Base-by-base conservation (phyloP, 2,113 vertebrate species). In the Psophia crepitans region DNA sequence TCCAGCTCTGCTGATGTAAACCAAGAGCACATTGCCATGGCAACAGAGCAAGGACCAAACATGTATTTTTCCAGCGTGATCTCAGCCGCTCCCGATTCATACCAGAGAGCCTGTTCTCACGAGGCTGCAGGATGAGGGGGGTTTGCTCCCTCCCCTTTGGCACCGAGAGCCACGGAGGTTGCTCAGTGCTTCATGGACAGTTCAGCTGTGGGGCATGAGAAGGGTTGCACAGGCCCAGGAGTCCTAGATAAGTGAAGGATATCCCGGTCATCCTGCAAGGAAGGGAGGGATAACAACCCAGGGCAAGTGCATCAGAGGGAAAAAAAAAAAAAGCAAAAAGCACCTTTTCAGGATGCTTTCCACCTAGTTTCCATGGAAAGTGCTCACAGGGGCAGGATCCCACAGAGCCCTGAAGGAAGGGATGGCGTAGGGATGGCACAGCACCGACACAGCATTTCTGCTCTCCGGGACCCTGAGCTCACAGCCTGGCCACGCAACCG, bases 91-190 rank as follows among this genome's bases (percentile, higher is more conserved):
- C 74, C 4, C 2, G 3, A 7, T 14, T 49, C 77, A 70, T 75
- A 68, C 56, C 81, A 54, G 65, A 77, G 75, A 24, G 63, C 37
- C 35, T 7, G 23, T 90, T 93, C 90, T 85, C 90, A 64, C 0
- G 1, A 60, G 70, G 27, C 44, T 39, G 68, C 0, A 12, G 5
- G 16, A 35, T 37, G 6, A 26, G 3, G 30, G 19, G 26, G 12
- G 8, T 70, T 93, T 27, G 28, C 11, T 32, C 60, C 63, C 46
- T 51, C n/a, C 58, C 18, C 5, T 68, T 64, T 27, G 81, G 44
- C 64, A 71, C 14, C 0, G 0, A 22, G 43, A 76, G 41, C 12
- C 51, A 5, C 1, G 0, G 80, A 46, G 8, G 27, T 37, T 32
- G 33, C 46, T 82, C 9, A 1, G 27, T 9, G 33, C 65, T 60